phyloP scores from a whole-genome alignment of 2,797 vertebrate genomes.

The Catostomus latipinnis region DNA sequence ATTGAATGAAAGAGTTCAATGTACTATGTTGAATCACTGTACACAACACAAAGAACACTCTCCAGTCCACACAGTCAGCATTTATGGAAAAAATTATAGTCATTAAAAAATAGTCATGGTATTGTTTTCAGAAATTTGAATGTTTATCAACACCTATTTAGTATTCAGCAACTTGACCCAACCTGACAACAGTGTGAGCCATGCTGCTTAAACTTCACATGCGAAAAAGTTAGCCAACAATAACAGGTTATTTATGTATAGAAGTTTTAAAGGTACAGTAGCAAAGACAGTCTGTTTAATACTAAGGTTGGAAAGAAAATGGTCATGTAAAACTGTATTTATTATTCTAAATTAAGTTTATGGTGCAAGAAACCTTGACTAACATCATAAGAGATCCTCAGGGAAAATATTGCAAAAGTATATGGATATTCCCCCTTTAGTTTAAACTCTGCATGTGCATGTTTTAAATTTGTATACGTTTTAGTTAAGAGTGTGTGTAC shows the following conservation, averaged over 20 bases:
- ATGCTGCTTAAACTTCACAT: not conserved
- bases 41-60: not conserved
- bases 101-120: not conserved
- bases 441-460: too few relatives aligned
- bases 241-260: not conserved
- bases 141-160: conserved; percentile 5
- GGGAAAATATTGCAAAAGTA: too few relatives aligned
- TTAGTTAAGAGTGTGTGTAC: too few relatives aligned
- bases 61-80: not conserved
- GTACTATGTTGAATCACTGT: not conserved
- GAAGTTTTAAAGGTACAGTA: conserved; percentile 15
- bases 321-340: too few relatives aligned
- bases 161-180: not conserved
- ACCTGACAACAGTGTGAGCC: not conserved
- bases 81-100: not conserved
- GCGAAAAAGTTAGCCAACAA: not conserved
- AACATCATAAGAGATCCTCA: too few relatives aligned
- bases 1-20: not conserved
- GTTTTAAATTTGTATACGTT: too few relatives aligned
- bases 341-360: not conserved
- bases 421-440: too few relatives aligned
- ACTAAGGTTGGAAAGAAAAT: too few relatives aligned
- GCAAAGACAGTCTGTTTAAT: not conserved
- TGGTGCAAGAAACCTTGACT: too few relatives aligned
- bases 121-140: too few relatives aligned